phyloP scores from a whole-genome alignment of 2,113 vertebrate species.

The Pangasianodon gigas region DNA sequence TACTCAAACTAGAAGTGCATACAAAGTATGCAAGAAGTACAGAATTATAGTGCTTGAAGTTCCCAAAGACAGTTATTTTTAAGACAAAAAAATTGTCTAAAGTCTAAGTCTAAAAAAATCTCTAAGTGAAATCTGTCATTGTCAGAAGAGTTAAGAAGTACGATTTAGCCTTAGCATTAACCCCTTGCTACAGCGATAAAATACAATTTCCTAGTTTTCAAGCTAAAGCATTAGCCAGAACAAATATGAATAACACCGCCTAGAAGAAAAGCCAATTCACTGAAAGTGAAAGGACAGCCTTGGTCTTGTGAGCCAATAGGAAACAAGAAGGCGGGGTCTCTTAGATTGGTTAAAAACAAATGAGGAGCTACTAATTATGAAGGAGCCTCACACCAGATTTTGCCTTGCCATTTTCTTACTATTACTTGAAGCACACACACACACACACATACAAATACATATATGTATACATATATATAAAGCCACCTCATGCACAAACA shows the following conservation, averaged over 20 bases:
- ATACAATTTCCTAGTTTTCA: background rate
- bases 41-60: background rate
- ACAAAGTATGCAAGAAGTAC: background rate
- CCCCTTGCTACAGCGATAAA: background rate
- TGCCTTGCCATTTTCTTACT: background rate
- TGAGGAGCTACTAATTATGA: no score
- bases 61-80: no score
- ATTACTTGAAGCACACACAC: background rate
- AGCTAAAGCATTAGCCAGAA: background rate
- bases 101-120: no score
- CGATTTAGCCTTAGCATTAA: background rate
- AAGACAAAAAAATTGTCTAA: background rate
- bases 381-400: background rate
- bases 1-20: background rate
- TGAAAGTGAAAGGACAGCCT: background rate
- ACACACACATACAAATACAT: no score
- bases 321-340: background rate
- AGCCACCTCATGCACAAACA: background rate
- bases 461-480: no score
- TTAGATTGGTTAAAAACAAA: background rate
- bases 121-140: background rate
- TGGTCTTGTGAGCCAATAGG: background rate
- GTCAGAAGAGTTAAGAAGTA: background rate
- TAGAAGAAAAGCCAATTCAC: background rate
- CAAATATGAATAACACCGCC: background rate